Evolutionary conservation across 2,113 vertebrate species (phyloP).

Genomic region (Ciconia stormi): DNA sequence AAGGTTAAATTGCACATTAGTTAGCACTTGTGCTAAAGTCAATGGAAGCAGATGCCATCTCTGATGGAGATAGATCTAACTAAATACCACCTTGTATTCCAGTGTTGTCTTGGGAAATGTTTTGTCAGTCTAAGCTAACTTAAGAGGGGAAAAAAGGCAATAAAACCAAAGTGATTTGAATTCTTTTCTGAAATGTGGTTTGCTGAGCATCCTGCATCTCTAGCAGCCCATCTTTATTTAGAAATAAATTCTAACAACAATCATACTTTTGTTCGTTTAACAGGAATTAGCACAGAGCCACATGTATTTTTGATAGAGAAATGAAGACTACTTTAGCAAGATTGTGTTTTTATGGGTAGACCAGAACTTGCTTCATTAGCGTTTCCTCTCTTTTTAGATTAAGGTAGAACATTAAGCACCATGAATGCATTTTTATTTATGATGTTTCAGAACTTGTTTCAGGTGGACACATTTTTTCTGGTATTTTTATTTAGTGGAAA

Average conservation of each 20-base stretch:
- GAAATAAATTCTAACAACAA: conserved; percentile 5
- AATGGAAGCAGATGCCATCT: neutral
- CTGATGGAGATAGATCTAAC: neutral
- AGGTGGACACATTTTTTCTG: neutral
- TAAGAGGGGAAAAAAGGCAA: neutral
- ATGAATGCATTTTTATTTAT: conserved; percentile 24
- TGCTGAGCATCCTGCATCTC: conserved; percentile 36
- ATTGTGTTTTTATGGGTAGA: conserved; percentile 2
- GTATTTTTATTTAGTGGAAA: conserved; percentile 44
- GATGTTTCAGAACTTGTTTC: conserved; percentile 57
- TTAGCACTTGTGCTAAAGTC: neutral
- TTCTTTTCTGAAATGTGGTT: conserved; percentile 21
- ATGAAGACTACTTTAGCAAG: neutral
- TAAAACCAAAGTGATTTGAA: conserved; percentile 27
- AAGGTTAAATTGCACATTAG: neutral
- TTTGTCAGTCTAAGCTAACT: neutral
- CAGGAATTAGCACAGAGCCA: neutral
- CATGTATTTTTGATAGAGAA: conserved; percentile 26
- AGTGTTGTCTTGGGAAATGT: neutral
- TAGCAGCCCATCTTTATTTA: conserved; percentile 46
- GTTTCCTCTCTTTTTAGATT: neutral
- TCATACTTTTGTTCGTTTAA: conserved; percentile 4
- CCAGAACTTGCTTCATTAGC: neutral
- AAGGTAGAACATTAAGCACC: neutral
- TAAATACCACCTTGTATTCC: neutral